Evolutionary conservation across 2,113 vertebrate genomes (phyloP).

Genomic region (Cynocephalus volans): DNA sequence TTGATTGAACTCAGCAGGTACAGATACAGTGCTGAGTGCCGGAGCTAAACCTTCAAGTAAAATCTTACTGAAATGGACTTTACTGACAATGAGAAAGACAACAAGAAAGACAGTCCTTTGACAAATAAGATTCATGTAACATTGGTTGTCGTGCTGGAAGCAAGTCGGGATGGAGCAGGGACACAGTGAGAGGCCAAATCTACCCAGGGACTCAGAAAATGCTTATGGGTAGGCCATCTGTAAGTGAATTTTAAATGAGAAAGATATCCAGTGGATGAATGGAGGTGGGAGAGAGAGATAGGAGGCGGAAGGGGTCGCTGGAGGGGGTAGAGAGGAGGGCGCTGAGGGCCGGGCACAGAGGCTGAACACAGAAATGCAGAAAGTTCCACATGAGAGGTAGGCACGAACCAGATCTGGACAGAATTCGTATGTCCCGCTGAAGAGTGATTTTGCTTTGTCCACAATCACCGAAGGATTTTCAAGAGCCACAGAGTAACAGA

Average conservation of each 20-base stretch:
- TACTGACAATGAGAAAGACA: background rate
- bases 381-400: background rate
- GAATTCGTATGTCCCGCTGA: background rate
- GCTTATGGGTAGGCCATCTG: background rate
- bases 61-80: background rate
- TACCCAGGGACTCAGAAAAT: background rate
- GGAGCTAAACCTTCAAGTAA: background rate
- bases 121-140: background rate
- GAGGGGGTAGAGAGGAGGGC: too few relatives aligned
- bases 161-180: background rate
- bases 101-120: background rate
- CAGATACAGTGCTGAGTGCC: background rate
- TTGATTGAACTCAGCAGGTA: background rate
- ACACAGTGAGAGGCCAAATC: background rate
- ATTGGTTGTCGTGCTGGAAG: background rate
- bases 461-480: background rate
- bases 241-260: background rate
- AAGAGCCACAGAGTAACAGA: background rate
- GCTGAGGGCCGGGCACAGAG: background rate
- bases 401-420: too few relatives aligned
- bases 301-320: rapidly evolving
- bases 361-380: background rate
- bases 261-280: background rate
- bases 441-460: background rate
- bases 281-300: background rate